phyloP scores from a whole-genome alignment of 2,113 vertebrate genomes.

The Sula dactylatra region DNA sequence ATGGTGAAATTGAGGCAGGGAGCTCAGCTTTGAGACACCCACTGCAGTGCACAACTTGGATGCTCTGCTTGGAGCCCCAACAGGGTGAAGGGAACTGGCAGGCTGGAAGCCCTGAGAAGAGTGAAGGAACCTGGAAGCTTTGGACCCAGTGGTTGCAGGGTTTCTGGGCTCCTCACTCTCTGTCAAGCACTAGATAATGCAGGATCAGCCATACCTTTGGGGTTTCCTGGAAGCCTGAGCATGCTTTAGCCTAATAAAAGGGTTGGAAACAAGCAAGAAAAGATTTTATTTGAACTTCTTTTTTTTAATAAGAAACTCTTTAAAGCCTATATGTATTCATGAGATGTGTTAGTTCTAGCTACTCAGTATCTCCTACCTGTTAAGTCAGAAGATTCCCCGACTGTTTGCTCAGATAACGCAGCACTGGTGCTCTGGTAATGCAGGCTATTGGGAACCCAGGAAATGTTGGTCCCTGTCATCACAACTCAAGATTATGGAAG shows the following conservation, averaged over 20 bases:
- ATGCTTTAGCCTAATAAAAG: not conserved
- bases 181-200: not conserved
- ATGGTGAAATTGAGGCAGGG: not conserved
- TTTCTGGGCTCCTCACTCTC: not conserved
- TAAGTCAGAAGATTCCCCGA: not conserved
- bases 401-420: not conserved
- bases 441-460: not conserved
- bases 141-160: not conserved
- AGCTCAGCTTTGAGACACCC: not conserved
- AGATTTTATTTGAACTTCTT: not conserved
- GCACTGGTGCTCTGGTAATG: not conserved
- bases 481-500: not conserved
- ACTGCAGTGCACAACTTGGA: not conserved
- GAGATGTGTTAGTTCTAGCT: not conserved
- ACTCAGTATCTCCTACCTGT: not conserved
- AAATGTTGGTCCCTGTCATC: not conserved
- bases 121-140: not conserved
- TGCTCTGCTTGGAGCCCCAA: not conserved
- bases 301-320: not conserved
- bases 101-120: not conserved
- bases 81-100: not conserved
- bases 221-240: not conserved
- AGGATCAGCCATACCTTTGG: not conserved
- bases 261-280: not conserved
- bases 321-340: not conserved